phyloP scores from a whole-genome alignment of 1,140 invertebrate species.

The Mactra quadrangularis region DNA sequence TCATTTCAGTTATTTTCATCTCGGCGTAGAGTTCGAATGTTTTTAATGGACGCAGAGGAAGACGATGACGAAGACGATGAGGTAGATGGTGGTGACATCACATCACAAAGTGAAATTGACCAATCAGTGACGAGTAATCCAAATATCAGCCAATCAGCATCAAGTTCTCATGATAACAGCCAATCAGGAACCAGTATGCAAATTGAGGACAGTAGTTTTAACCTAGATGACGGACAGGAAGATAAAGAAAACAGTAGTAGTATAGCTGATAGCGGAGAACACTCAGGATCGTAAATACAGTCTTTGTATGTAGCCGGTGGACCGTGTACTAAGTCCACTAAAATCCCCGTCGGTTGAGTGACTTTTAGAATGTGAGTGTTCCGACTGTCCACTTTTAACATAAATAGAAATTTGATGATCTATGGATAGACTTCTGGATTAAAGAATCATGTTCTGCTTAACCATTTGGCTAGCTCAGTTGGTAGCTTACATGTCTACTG shows the following conservation, averaged over 20 bases:
- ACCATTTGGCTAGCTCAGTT: too few species aligned
- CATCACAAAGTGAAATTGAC: conserved; percentile 60
- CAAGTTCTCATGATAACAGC: conserved; percentile 61
- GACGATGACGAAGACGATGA: conserved; percentile 90
- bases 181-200: conserved; percentile 64
- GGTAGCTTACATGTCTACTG: too few species aligned
- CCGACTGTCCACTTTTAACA: too few species aligned
- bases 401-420: too few species aligned
- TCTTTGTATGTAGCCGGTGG: too few species aligned
- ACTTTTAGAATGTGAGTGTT: too few species aligned
- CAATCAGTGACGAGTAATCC: conserved; percentile 51
- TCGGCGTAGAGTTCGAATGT: conserved; percentile 91
- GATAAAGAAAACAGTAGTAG: conserved; percentile 84
- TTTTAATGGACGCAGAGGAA: conserved; percentile 96
- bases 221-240: conserved; percentile 65
- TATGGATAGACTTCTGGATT: too few species aligned
- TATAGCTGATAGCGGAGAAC: conserved; percentile 36
- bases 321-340: too few species aligned
- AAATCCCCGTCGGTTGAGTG: too few species aligned
- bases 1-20: conserved; percentile 88
- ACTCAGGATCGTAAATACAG: conserved; percentile 17
- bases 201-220: conserved; percentile 63
- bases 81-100: conserved; percentile 68
- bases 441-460: too few species aligned
- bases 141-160: conserved; percentile 61